Evolutionary conservation across 2,113 vertebrate species (phyloP), one percentile per base, ranked within the genome.

Genomic region (Myxocyprinus asiaticus): DNA sequence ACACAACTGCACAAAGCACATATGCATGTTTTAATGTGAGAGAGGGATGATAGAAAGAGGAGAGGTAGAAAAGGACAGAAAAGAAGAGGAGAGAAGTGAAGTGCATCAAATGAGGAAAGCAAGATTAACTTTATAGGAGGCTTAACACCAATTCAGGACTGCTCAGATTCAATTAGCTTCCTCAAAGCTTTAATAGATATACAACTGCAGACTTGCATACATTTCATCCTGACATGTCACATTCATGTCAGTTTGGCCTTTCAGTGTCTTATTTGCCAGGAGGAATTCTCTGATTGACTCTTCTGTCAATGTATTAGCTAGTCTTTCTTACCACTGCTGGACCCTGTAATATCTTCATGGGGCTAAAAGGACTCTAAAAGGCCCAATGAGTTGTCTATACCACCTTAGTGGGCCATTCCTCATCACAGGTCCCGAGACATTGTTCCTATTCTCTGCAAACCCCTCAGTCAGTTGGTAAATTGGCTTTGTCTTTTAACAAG

Each of bases 171-270:
- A 73, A 77, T 83, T 71, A 48, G 78, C 50, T 45, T 47, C n/a
- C 9, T 44, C n/a, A 51, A 14, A 33, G 3, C 11, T 0, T 15
- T 51, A 42, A 55, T 6, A 75, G 82, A 43, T 63, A 81, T 83
- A 74, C 67, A 77, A 42, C 66, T 73, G 81, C 88, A 85, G 83
- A 80, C 22, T 33, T 33, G 22, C 22, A 33, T 1, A 33, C 22
- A 78, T 82, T 78, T 84, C 81, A 85, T 69, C 85, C 78, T 61
- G 76, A 67, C 65, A 69, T 87, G 56, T 85, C 75, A n/a, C n/a
- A n/a, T n/a, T n/a, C n/a, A 76, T 14, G 82, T 83, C 65, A 79
- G 53, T 76, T 81, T 80, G 9, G 67, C 56, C 81, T 69, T 56
- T 51, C 9, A 45, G 12, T 67, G 11, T 64, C 53, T 72, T 56